Conservation (phyloP, 2,888 invertebrate genomes). For the Caenorhabditis macrosperma region DNA sequence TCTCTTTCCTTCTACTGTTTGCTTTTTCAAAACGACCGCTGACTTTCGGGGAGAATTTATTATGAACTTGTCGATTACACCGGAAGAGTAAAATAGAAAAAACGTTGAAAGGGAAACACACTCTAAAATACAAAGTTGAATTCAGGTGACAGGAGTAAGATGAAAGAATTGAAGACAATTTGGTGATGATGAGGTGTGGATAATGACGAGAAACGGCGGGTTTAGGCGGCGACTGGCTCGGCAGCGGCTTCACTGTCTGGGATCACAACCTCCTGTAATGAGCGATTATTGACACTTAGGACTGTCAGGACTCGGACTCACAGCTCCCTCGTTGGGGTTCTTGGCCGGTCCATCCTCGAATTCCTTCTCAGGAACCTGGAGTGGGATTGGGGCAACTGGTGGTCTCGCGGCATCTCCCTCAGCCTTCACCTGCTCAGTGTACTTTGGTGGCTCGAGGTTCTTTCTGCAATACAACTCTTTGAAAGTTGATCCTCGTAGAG, state of each 20-base stretch:
- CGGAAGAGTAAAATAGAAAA: slow-evolving; percentile 21
- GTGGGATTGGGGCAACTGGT: slow-evolving; percentile 77
- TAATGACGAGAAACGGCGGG: slow-evolving; percentile 9
- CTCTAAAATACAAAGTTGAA: slow-evolving; percentile 48
- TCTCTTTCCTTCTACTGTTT: slow-evolving; percentile 9
- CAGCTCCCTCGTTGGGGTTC: slow-evolving; percentile 59
- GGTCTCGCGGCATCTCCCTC: slow-evolving; percentile 79
- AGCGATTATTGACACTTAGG: neutral
- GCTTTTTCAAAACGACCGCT: slow-evolving; percentile 20
- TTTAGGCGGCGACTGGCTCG: slow-evolving; percentile 53
- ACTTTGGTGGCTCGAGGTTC: slow-evolving; percentile 80
- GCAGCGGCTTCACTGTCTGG: slow-evolving; percentile 60
- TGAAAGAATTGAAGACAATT: slow-evolving; percentile 21
- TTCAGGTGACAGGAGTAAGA: neutral
- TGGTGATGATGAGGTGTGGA: slow-evolving; percentile 20
- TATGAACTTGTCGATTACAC: slow-evolving; percentile 39
- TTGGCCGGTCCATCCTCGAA: slow-evolving; percentile 61
- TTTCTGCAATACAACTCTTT: slow-evolving; percentile 59
- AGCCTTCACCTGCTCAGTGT: slow-evolving; percentile 79
- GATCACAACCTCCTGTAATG: slow-evolving; percentile 56
- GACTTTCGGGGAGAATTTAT: slow-evolving; percentile 32
- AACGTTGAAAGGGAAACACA: slow-evolving; percentile 14
- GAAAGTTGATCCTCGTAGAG: neutral
- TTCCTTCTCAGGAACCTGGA: slow-evolving; percentile 73
- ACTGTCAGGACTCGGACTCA: neutral